Base-by-base conservation (phyloP, 2,113 vertebrate genomes). In the Electrona antarctica region DNA sequence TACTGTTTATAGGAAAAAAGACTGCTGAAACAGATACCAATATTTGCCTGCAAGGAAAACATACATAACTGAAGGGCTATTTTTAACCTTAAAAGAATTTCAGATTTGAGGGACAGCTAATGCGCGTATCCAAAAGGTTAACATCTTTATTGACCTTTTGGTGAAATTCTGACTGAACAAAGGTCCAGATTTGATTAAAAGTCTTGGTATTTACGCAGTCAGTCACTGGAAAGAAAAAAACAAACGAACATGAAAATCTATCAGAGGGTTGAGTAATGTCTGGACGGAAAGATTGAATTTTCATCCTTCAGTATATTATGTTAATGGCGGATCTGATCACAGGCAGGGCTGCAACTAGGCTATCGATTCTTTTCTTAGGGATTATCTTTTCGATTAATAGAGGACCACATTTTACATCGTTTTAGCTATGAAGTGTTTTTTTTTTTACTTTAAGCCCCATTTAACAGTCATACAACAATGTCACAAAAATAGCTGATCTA, bases 111-210 rank as follows among this genome's bases (percentile, higher is more conserved):
- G 15, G 68, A 71, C 12, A 56, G 3, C 47, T 74, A 21, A 46
- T 45, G 21, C 7, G 15, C 59, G 73, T 69, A 28, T 62, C 45
- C 56, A 75, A 68, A 41, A 80, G 50, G 67, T 65, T 48, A n/a
- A 14, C 13, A 29, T 15, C 47, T 51, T 29, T 50, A 28, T 64
- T 28, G 63, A 48, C 21, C 47, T 28, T 64, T 51, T 6, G n/a
- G 28, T 21, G 48, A 13, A 13, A 28, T 15, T 47, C 46, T 50
- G 10, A 52, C 45, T 57, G 1, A 69, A 65, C 74, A 50, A 61
- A 57, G 7, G 57, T 52, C 13, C 10, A 63, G 62, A 54, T 50
- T 61, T 0, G 57, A 9, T 76, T 46, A 66, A 47, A 15, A 13
- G 11, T 64, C 63, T 52, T 7, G 6, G 0, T 45, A 15, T 51